Conservation (phyloP, 2,888 invertebrate species). For the Dioctria linearis region DNA sequence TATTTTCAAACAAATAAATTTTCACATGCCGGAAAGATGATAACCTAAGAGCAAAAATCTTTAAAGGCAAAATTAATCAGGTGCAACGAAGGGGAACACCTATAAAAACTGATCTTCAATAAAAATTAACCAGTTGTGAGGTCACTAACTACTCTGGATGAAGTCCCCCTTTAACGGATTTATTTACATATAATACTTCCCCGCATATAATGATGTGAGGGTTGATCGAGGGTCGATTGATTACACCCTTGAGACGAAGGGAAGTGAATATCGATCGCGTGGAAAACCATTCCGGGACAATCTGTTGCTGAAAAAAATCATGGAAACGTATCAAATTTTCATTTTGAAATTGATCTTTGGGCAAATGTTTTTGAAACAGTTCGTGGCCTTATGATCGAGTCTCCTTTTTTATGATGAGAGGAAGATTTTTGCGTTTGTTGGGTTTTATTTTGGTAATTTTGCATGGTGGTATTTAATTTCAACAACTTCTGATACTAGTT, state of each 20-base stretch:
- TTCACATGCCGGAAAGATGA: background rate
- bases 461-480: too few species aligned
- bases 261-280: background rate
- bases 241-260: background rate
- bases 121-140: conserved; percentile 36
- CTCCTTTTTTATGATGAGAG: too few species aligned
- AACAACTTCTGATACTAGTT: too few species aligned
- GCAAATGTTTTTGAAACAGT: background rate
- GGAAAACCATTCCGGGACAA: conserved; percentile 2
- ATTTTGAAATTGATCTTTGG: background rate
- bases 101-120: conserved; percentile 30
- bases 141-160: background rate
- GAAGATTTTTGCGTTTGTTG: too few species aligned
- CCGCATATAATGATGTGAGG: background rate
- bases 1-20: background rate
- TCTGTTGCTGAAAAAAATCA: background rate
- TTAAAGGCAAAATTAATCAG: conserved; percentile 8
- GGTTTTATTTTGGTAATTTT: too few species aligned
- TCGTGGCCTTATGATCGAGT: too few species aligned
- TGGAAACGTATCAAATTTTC: conserved; percentile 1
- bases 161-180: background rate
- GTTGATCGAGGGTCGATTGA: background rate
- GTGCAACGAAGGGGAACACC: conserved; percentile 21
- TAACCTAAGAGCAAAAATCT: background rate
- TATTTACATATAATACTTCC: background rate